Evolutionary conservation across 2,113 vertebrate species (phyloP).

Genomic region (Tragelaphus scriptus): DNA sequence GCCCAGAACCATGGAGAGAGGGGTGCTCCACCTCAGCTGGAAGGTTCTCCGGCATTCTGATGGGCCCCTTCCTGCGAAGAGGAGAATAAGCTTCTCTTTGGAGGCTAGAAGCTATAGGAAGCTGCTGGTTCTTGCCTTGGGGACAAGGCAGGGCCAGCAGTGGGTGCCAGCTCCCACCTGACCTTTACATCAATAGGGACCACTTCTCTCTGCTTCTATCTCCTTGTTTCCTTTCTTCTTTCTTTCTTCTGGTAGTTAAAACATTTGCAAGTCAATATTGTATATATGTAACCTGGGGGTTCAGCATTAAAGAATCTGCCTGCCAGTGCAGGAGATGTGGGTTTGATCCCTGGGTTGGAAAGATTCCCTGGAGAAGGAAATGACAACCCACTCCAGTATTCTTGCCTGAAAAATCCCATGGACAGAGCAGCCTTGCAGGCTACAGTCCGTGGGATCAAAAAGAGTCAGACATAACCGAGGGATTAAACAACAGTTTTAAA

Average conservation of each 20-base stretch:
- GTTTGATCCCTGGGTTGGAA: neutral
- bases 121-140: neutral
- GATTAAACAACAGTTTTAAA: neutral
- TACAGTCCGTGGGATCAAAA: neutral
- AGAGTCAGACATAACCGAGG: neutral
- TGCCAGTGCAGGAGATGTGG: neutral
- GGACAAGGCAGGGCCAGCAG: neutral
- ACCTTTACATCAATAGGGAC: neutral
- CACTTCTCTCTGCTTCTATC: neutral
- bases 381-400: neutral
- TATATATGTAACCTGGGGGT: neutral
- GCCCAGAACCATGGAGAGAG: neutral
- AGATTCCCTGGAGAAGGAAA: neutral
- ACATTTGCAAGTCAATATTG: neutral
- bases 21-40: neutral
- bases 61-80: neutral
- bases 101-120: neutral
- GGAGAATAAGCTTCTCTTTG: constrained; percentile 58
- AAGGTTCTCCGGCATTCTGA: neutral
- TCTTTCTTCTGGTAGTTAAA: neutral
- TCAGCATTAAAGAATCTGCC: neutral
- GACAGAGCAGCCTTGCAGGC: neutral
- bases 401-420: neutral
- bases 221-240: neutral
- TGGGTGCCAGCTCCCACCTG: neutral